phyloP scores from a whole-genome alignment of 2,888 invertebrate species.

The Lepidocyrtinus sp. region DNA sequence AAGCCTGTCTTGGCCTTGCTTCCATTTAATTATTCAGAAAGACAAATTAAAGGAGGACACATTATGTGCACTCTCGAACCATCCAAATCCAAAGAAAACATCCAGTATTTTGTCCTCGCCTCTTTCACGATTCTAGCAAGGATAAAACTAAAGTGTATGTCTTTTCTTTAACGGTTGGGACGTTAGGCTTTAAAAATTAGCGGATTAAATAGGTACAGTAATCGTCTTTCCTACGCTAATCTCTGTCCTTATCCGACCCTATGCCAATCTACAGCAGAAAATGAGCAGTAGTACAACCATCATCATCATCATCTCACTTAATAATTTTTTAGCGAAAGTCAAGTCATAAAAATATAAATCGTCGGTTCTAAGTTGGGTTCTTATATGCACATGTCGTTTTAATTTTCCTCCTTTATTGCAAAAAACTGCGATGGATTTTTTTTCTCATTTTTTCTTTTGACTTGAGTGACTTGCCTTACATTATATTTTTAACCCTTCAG shows the following conservation, averaged over 20 bases:
- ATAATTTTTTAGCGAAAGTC: neutral
- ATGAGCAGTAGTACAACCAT: neutral
- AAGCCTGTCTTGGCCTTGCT: neutral
- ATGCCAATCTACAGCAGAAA: neutral
- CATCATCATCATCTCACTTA: neutral
- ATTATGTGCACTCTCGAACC: slow-evolving; percentile 3
- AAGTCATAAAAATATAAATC: neutral
- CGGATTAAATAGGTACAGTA: slow-evolving; percentile 15
- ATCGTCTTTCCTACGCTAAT: neutral
- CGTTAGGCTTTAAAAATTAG: slow-evolving; percentile 6
- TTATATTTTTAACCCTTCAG: slow-evolving; percentile 5
- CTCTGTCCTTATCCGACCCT: neutral
- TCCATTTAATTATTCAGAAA: slow-evolving; percentile 29
- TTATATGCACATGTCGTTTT: neutral
- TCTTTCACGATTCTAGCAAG: too few relatives aligned
- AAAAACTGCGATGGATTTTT: too few relatives aligned
- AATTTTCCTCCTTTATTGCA: neutral
- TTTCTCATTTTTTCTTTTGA: neutral
- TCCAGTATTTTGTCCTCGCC: too few relatives aligned
- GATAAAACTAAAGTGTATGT: too few relatives aligned
- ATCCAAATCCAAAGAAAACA: too few relatives aligned
- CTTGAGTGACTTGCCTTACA: neutral
- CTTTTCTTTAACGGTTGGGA: too few relatives aligned
- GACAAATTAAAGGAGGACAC: slow-evolving; percentile 28
- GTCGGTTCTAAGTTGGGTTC: neutral